Conservation (phyloP, 2,888 invertebrate genomes). For the Zele albiditarsus region DNA sequence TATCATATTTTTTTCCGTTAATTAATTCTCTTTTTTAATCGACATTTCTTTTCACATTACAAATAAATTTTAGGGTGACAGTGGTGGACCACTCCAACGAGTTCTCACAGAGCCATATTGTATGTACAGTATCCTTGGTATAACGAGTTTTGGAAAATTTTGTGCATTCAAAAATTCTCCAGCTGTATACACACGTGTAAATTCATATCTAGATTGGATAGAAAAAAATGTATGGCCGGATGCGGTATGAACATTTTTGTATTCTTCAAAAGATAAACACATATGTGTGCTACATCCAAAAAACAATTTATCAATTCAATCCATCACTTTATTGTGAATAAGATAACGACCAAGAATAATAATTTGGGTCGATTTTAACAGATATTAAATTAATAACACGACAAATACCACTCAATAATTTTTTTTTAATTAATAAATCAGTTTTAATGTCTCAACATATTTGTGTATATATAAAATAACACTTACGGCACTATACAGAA, state of each 20-base stretch:
- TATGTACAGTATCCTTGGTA: slow-evolving; percentile 71
- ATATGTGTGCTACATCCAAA: not conserved
- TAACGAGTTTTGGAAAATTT: slow-evolving; percentile 73
- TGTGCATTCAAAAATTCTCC: slow-evolving; percentile 71
- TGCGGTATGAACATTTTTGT: slow-evolving; percentile 2
- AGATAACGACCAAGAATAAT: not conserved
- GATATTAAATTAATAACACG: not conserved
- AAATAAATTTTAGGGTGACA: slow-evolving; percentile 58
- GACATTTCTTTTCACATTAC: slow-evolving; percentile 39
- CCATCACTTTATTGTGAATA: not conserved
- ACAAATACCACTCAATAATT: not conserved
- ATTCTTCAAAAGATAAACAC: not conserved
- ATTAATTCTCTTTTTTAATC: slow-evolving; percentile 1
- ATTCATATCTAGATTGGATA: slow-evolving; percentile 71
- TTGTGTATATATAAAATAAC: not conserved
- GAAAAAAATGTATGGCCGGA: slow-evolving; percentile 70
- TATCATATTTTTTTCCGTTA: not conserved
- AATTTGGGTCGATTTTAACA: not conserved
- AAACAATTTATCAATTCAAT: not conserved
- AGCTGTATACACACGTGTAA: slow-evolving; percentile 71
- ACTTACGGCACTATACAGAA: not conserved
- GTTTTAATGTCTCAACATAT: not conserved
- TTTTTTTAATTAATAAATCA: not conserved
- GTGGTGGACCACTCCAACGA: slow-evolving; percentile 66
- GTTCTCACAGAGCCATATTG: slow-evolving; percentile 66